These are phyloP conservation scores for Nomada fucata DNA, from an alignment of 2,888 invertebrate species.

Conservation along the genomic window DNA sequence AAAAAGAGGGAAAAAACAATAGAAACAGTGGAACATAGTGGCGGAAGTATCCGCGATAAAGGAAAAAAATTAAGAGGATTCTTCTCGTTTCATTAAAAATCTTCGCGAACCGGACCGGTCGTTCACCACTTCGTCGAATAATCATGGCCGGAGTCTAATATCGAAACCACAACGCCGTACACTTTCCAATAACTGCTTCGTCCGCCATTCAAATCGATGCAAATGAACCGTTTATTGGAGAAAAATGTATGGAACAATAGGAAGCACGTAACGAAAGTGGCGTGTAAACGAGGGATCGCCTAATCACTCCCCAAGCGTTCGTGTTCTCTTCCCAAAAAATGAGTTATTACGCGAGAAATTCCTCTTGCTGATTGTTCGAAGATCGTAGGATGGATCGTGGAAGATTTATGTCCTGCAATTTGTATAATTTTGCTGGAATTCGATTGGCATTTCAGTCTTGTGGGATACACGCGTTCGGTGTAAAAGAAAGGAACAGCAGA, in stretches of 20 bases:
- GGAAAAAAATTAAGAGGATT: conserved; percentile 3
- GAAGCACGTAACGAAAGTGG: conserved; percentile 9
- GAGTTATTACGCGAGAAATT: conserved; percentile 26
- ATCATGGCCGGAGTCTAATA: conserved; percentile 50
- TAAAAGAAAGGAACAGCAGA: too few relatives aligned
- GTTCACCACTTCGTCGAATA: conserved; percentile 46
- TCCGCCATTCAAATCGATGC: conserved; percentile 49
- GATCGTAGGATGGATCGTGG: neutral
- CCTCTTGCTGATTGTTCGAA: neutral
- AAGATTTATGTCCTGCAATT: neutral
- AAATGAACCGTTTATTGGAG: conserved; percentile 62
- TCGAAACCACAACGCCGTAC: conserved; percentile 51
- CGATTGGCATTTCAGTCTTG: neutral
- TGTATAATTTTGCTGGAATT: neutral
- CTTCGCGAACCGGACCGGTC: conserved; percentile 7
- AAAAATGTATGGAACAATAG: conserved; percentile 51
- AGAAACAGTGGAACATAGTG: neutral
- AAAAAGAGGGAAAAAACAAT: neutral
- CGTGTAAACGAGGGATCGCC: neutral
- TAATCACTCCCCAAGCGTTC: conserved; percentile 11
- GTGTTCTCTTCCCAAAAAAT: neutral
- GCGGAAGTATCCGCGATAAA: conserved; percentile 10
- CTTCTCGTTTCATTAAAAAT: conserved; percentile 33
- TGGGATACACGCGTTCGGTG: neutral
- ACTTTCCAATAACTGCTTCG: conserved; percentile 48